A percentile compares a stretch with the other conserved stretches of the same genome.
Conservation (phyloP, 2,888 invertebrate species). For the Ischnus inquisitorius region DNA sequence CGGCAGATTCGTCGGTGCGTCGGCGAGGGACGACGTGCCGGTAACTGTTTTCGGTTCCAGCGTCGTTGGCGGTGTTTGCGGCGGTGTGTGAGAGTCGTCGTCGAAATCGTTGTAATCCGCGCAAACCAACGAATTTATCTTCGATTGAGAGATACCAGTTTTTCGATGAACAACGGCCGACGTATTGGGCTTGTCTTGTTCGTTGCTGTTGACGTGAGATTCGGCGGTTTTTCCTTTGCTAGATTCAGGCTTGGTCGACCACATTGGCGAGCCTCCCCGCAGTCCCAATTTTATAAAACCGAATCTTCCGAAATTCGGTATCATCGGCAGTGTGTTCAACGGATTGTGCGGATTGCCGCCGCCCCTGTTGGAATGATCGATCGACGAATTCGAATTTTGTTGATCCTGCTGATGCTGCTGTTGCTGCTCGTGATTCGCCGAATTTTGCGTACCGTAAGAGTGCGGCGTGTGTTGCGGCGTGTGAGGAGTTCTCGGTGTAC, state of each 20-base stretch:
- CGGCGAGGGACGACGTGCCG: slow-evolving; percentile 70
- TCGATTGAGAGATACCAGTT: slow-evolving; percentile 83
- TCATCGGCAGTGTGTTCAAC: slow-evolving; percentile 88
- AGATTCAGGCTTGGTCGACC: slow-evolving; percentile 86
- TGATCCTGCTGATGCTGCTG: slow-evolving; percentile 70
- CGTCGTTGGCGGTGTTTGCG: slow-evolving; percentile 86
- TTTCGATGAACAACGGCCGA: slow-evolving; percentile 83
- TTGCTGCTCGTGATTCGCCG: slow-evolving; percentile 72
- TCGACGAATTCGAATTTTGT: slow-evolving; percentile 65
- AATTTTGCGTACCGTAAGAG: slow-evolving; percentile 66
- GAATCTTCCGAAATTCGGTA: slow-evolving; percentile 87
- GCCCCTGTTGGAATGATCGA: slow-evolving; percentile 83
- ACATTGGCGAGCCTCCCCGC: slow-evolving; percentile 90
- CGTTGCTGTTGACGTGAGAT: slow-evolving; percentile 81
- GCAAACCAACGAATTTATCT: slow-evolving; percentile 87
- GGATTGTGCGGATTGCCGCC: slow-evolving; percentile 87
- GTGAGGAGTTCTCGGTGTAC: slow-evolving; percentile 86
- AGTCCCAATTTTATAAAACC: slow-evolving; percentile 89
- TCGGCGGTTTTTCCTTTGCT: slow-evolving; percentile 83
- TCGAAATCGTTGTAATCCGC: slow-evolving; percentile 88
- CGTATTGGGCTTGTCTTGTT: slow-evolving; percentile 85
- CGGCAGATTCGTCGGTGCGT: slow-evolving; percentile 64
- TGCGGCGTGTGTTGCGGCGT: slow-evolving; percentile 80
- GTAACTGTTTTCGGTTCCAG: slow-evolving; percentile 73
- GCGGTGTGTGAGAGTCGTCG: slow-evolving; percentile 87